Conservation (phyloP, 2,888 invertebrate genomes). For the Zygothrica quintamaculata region DNA sequence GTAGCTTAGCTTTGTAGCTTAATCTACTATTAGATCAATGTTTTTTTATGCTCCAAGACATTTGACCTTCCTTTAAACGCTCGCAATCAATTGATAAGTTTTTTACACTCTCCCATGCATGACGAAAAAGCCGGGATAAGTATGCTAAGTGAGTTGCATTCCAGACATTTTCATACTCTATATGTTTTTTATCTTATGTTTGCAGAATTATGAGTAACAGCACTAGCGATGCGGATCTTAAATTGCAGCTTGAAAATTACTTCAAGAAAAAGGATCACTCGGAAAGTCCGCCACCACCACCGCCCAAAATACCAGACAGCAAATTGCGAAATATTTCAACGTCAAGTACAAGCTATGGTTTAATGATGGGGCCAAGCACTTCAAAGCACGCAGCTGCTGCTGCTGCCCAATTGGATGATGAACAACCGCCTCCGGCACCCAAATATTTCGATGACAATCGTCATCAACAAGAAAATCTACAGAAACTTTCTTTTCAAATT, state of each 20-base stretch:
- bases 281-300: conserved; percentile 69
- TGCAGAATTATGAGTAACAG: conserved; percentile 61
- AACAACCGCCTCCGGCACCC: conserved; percentile 43
- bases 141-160: conserved; percentile 36
- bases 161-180: conserved; percentile 9
- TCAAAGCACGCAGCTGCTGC: conserved; percentile 58
- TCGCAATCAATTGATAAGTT: too few relatives aligned
- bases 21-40: too few relatives aligned
- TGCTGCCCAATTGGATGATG: conserved; percentile 16
- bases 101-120: not conserved
- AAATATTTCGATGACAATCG: conserved; percentile 29
- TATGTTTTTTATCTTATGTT: conserved; percentile 33
- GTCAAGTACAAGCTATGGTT: conserved; percentile 7
- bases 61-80: too few relatives aligned
- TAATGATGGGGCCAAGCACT: conserved; percentile 64
- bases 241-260: conserved; percentile 74
- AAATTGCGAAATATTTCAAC: conserved; percentile 28
- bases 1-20: too few relatives aligned
- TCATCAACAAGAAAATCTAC: conserved; percentile 28
- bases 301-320: conserved; percentile 26
- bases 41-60: too few relatives aligned
- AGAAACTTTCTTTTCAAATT: conserved; percentile 82
- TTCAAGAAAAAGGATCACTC: conserved; percentile 44
- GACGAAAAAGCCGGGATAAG: conserved; percentile 39
- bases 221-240: conserved; percentile 84